phyloP scores from a whole-genome alignment of 2,113 vertebrate species.

The Bungarus multicinctus region DNA sequence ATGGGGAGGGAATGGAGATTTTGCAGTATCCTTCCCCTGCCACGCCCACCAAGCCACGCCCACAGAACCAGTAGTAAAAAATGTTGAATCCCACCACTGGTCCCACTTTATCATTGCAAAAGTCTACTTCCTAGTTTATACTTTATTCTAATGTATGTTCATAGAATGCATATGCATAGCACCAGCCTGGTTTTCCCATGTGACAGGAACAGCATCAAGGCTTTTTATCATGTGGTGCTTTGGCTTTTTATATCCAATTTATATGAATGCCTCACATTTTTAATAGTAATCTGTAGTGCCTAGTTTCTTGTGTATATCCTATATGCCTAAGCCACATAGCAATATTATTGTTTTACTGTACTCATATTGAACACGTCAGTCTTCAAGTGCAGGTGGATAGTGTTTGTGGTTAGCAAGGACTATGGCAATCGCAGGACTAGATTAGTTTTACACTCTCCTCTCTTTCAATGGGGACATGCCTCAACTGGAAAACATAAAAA shows the following conservation, averaged over 20 bases:
- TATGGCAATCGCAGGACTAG: background rate
- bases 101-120: background rate
- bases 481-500: background rate
- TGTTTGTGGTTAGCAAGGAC: background rate
- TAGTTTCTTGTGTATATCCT: background rate
- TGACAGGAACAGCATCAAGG: background rate
- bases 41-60: no score
- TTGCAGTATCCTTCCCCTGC: no score
- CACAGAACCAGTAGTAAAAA: no score
- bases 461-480: background rate
- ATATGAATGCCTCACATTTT: background rate
- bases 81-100: no score
- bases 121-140: background rate
- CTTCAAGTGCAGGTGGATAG: background rate
- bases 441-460: background rate
- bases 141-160: background rate
- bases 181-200: background rate
- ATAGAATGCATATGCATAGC: background rate
- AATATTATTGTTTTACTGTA: background rate
- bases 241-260: background rate
- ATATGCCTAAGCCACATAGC: background rate
- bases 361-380: background rate
- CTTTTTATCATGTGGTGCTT: background rate
- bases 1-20: no score
- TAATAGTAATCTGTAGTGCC: background rate